Evolutionary conservation across 1,140 invertebrate genomes (phyloP).

Genomic region (Drosophila fuyamai): DNA sequence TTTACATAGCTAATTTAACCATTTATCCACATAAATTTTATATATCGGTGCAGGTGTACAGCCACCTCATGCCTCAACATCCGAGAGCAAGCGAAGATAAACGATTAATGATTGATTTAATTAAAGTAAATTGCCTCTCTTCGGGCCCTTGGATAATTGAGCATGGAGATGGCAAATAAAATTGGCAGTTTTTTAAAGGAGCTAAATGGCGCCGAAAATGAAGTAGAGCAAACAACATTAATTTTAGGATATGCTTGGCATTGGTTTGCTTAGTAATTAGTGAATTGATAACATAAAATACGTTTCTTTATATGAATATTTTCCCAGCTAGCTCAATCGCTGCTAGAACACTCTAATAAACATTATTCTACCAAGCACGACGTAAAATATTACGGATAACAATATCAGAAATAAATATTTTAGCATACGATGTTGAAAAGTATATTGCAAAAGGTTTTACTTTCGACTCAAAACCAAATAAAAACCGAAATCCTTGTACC

Average conservation of each 20-base stretch:
- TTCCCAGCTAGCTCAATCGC: slow-evolving; percentile 40
- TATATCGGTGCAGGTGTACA: slow-evolving; percentile 80
- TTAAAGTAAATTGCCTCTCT: background rate
- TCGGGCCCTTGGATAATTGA: slow-evolving; percentile 6
- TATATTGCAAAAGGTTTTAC: slow-evolving; percentile 37
- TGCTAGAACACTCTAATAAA: slow-evolving; percentile 44
- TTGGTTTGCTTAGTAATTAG: slow-evolving; percentile 66
- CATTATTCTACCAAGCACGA: slow-evolving; percentile 56
- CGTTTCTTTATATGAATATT: slow-evolving; percentile 43
- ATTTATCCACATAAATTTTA: slow-evolving; percentile 52
- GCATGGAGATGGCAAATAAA: slow-evolving; percentile 13
- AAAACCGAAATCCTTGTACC: slow-evolving; percentile 18
- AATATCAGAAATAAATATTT: slow-evolving; percentile 65
- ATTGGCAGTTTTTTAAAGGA: slow-evolving; percentile 50
- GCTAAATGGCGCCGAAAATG: slow-evolving; percentile 17
- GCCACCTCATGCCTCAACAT: slow-evolving; percentile 23
- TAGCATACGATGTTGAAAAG: slow-evolving; percentile 53
- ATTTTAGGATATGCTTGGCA: slow-evolving; percentile 68
- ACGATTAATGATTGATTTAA: background rate
- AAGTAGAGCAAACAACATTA: slow-evolving; percentile 47
- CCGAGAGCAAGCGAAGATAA: background rate
- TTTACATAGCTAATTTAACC: slow-evolving; percentile 20
- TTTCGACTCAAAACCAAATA: slow-evolving; percentile 38
- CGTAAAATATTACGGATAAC: slow-evolving; percentile 38
- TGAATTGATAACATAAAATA: slow-evolving; percentile 47